Evolutionary conservation across 2,797 vertebrate species (phyloP).

Genomic region (Steatocranus sp.): DNA sequence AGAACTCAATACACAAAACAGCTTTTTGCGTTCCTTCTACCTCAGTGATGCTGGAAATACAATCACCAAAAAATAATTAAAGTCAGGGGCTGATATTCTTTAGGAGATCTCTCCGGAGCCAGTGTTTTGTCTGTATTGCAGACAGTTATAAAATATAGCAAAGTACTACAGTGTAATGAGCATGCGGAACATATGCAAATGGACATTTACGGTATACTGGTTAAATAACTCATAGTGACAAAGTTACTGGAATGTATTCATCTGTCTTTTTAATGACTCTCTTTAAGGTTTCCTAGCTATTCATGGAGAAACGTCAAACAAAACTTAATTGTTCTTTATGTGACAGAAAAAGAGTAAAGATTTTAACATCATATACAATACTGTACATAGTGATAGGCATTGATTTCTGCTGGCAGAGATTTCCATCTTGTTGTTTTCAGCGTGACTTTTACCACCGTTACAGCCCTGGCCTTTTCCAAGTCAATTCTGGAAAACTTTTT

Average conservation of each 20-base stretch:
- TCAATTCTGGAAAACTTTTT: conserved; percentile 56
- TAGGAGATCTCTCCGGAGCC: not conserved
- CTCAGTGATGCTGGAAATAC: not conserved
- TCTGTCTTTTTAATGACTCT: not conserved
- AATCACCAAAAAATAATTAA: not conserved
- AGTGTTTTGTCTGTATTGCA: not conserved
- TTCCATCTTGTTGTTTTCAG: conserved; percentile 22
- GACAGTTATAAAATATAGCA: not conserved
- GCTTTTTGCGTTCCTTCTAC: not conserved
- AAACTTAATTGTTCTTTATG: not conserved
- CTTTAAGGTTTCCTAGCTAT: not conserved
- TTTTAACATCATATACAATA: not conserved
- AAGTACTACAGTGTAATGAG: not conserved
- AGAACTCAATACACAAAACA: not conserved
- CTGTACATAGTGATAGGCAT: conserved; percentile 32
- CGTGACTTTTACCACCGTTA: not conserved
- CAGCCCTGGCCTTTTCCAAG: conserved; percentile 52
- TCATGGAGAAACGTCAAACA: not conserved
- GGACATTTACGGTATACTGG: not conserved
- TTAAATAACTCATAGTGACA: not conserved
- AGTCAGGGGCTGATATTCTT: not conserved
- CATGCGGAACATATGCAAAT: not conserved
- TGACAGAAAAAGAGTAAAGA: conserved; percentile 14
- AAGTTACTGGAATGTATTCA: not conserved
- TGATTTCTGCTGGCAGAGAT: conserved; percentile 29